phyloP scores from a whole-genome alignment of 2,888 invertebrate species.

The Dichetophora obliterata region DNA sequence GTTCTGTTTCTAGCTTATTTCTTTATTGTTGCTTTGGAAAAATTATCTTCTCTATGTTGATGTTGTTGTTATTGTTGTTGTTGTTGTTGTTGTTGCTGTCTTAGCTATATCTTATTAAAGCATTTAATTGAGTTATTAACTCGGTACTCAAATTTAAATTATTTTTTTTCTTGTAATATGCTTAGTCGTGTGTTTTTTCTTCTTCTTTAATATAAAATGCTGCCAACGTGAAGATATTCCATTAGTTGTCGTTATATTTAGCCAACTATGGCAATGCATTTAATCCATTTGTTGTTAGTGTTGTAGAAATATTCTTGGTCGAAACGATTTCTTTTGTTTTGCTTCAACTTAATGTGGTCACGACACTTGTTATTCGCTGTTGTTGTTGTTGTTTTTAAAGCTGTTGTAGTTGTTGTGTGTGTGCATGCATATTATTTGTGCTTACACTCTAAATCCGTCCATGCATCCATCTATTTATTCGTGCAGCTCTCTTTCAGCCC shows the following conservation, averaged over 20 bases:
- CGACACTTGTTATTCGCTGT: conserved; percentile 40
- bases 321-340: conserved; percentile 1
- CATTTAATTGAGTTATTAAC: conserved; percentile 24
- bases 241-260: background rate
- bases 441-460: background rate
- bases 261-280: background rate
- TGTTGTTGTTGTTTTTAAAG: conserved; percentile 32
- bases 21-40: too few species aligned
- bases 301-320: background rate
- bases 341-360: conserved; percentile 34
- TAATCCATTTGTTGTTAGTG: background rate
- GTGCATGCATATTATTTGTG: background rate
- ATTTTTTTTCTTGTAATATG: background rate
- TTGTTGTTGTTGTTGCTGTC: conserved; percentile 3
- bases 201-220: too few species aligned
- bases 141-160: background rate
- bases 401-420: conserved; percentile 31
- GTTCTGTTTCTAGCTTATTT: too few species aligned
- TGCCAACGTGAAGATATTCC: too few species aligned
- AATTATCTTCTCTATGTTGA: background rate
- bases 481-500: background rate
- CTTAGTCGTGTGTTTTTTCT: too few species aligned
- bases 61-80: background rate
- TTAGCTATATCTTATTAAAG: background rate
- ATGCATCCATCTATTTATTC: background rate